Evolutionary conservation across 2,797 vertebrate genomes (phyloP).

Genomic region (Anas georgica): DNA sequence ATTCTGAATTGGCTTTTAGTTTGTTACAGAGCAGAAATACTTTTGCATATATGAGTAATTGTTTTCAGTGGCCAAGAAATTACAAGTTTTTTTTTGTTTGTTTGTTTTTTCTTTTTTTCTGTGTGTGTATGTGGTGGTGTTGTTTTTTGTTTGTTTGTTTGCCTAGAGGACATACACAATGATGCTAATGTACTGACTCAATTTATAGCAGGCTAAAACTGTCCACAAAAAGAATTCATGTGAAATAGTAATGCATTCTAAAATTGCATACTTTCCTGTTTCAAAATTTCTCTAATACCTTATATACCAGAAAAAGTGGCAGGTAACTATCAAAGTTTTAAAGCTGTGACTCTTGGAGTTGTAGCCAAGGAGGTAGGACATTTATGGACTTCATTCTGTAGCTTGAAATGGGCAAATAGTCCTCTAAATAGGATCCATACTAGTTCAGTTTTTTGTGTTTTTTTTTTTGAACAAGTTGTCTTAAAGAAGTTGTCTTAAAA

Average conservation of each 20-base stretch:
- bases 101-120: no score
- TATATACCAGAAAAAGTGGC: neutral
- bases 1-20: neutral
- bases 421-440: no score
- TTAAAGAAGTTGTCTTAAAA: neutral
- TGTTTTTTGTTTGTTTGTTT: neutral
- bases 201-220: neutral
- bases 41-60: neutral
- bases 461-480: neutral
- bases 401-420: neutral
- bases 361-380: neutral
- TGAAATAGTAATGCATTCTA: neutral
- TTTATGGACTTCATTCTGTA: no score
- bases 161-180: neutral
- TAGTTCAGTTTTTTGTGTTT: neutral
- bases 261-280: neutral
- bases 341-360: neutral
- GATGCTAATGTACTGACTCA: neutral
- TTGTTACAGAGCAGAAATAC: neutral
- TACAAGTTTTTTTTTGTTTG: no score
- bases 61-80: neutral
- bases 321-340: neutral
- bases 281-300: neutral
- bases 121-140: no score
- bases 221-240: neutral